Evolutionary conservation across 2,113 vertebrate genomes (phyloP), one percentile per base, ranked within the genome.

Genomic region (Siniperca chuatsi): DNA sequence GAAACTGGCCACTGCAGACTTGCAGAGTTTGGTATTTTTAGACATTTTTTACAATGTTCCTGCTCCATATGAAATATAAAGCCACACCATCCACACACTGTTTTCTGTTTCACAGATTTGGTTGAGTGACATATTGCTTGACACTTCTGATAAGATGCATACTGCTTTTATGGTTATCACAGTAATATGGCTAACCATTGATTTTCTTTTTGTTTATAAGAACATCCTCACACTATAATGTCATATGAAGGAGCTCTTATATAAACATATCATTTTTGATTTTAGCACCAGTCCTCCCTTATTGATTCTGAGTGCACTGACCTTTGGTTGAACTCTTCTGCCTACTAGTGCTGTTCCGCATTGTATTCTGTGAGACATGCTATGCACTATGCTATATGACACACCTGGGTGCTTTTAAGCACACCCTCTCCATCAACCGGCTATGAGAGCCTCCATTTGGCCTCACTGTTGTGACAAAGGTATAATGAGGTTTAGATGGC

Each of bases 401-500:
- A 95, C 93, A 95, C 94, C 93, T 95, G 95, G 93, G 93, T 95
- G 95, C 92, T 94, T 93, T 94, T 95, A 94, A 95, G 95, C 92
- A 91, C 94, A 86, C 84, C 92, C 93, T 92, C 92, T 95, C 94
- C 91, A 95, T 96, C 95, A 94, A 89, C 81, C 57, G 74, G 90
- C 92, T 94, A 94, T 94, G 94, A 94, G 92, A 95, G 93, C 94
- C 91, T 94, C 93, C 94, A 96, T 96, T 95, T 96, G 92, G 90
- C 92, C 90, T 92, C 90, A 92, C 90, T 90, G 93, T 92, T 93
- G 90, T 93, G 93, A 93, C 93, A 93, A 93, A 93, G 92, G 93
- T 92, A 92, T 96, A 96, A 96, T 96, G 94, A 95, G 94, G 92
- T 92, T 93, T 96, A 94, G 94, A 96, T 96, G 95, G 94, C 89